Conservation (phyloP, 92 coral and sea anemone species). For the Epizoanthus ramosus region DNA sequence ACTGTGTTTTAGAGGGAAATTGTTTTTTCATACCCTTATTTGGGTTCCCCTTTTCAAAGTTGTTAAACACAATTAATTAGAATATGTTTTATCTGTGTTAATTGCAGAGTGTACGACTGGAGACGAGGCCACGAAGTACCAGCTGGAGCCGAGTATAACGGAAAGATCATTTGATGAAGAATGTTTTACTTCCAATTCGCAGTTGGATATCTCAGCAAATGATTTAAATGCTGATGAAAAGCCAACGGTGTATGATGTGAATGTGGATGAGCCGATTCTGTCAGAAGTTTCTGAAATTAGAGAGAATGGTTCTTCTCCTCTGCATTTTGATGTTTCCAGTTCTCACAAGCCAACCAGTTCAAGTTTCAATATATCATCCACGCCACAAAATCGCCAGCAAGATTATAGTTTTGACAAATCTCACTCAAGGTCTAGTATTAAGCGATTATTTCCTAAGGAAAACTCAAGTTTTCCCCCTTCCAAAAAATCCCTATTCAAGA, state of each 20-base stretch:
- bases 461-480: background rate
- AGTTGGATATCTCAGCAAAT: background rate
- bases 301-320: background rate
- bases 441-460: background rate
- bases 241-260: background rate
- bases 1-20: too few species aligned
- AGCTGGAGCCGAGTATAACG: background rate
- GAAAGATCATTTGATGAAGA: too few species aligned
- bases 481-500: conserved; percentile 17
- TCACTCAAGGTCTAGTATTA: background rate
- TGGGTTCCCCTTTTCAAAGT: too few species aligned
- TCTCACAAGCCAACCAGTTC: too few species aligned
- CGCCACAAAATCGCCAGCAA: too few species aligned
- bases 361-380: too few species aligned
- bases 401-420: too few species aligned
- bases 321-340: too few species aligned
- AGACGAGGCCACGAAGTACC: too few species aligned
- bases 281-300: background rate
- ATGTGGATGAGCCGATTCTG: background rate
- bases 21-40: too few species aligned
- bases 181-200: background rate
- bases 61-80: too few species aligned
- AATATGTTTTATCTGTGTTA: background rate
- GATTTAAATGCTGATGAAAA: background rate
- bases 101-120: background rate